These are phyloP conservation scores for Lerema accius DNA, from an alignment of 1,140 invertebrate species.

Conservation along the genomic window DNA sequence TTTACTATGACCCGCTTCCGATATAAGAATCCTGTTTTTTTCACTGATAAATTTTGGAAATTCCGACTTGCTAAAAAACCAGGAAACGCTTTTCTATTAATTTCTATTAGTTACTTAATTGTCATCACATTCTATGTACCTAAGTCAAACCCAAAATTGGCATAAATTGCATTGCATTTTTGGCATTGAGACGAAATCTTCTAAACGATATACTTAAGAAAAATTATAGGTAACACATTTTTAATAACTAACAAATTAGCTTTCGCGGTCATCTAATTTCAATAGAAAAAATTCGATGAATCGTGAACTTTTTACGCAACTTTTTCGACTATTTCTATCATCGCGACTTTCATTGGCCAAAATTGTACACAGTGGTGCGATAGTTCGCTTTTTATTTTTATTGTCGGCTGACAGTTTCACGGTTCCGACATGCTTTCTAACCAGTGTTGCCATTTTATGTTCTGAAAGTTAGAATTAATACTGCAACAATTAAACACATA, in stretches of 20 bases:
- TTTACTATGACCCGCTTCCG: too few species aligned
- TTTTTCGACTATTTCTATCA: not conserved
- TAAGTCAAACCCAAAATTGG: too few species aligned
- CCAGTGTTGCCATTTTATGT: constrained; percentile 25
- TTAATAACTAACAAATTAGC: not conserved
- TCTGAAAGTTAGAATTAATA: not conserved
- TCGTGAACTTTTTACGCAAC: not conserved
- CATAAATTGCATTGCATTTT: too few species aligned
- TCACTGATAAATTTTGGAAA: too few species aligned
- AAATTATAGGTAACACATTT: not conserved
- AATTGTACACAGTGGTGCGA: constrained; percentile 30
- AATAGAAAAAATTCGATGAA: not conserved
- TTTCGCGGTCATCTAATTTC: not conserved
- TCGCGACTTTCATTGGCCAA: constrained; percentile 25
- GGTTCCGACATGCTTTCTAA: constrained; percentile 62
- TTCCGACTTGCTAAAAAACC: too few species aligned
- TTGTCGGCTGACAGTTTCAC: too few species aligned
- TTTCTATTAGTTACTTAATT: too few species aligned
- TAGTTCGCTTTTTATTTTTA: constrained; percentile 58
- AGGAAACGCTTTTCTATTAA: too few species aligned
- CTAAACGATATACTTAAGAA: not conserved
- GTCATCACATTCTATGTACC: too few species aligned
- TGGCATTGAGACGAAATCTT: too few species aligned
- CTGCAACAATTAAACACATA: not conserved
- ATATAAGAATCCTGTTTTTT: too few species aligned